Evolutionary conservation across 2,797 vertebrate species (phyloP).

Genomic region (Sebastes hubbsi): DNA sequence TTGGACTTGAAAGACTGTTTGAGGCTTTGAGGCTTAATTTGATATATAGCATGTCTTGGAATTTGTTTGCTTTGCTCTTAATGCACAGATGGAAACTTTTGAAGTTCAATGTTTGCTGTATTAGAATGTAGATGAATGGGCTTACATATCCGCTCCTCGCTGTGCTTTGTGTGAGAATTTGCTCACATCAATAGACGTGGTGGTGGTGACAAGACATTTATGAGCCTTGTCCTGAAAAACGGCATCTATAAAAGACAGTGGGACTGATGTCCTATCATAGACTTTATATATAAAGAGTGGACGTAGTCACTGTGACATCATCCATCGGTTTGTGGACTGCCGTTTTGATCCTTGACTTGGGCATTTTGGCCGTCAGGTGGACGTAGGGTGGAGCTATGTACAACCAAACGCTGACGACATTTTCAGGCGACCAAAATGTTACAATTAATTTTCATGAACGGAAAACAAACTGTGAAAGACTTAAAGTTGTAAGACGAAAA

Average conservation of each 20-base stretch:
- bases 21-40: slow-evolving; percentile 32
- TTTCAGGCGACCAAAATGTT: no score
- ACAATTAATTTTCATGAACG: no score
- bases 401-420: no score
- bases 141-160: background rate
- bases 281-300: no score
- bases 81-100: slow-evolving; percentile 12
- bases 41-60: slow-evolving; percentile 11
- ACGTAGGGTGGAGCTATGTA: no score
- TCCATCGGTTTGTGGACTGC: no score
- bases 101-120: slow-evolving; percentile 29
- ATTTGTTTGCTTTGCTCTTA: slow-evolving; percentile 15
- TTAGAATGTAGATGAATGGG: slow-evolving; percentile 4
- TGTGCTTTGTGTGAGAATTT: background rate
- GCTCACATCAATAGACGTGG: background rate
- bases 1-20: slow-evolving; percentile 43
- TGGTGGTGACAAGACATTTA: background rate
- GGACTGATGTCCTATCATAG: no score
- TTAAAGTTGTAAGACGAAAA: no score
- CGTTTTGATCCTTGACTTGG: no score
- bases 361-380: no score
- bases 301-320: no score
- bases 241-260: background rate
- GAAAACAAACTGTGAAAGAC: no score
- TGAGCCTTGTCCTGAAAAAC: background rate